Evolutionary conservation across 2,113 vertebrate species (phyloP), one percentile per base, ranked within the genome.

Genomic region (Poeciliopsis occidentalis): DNA sequence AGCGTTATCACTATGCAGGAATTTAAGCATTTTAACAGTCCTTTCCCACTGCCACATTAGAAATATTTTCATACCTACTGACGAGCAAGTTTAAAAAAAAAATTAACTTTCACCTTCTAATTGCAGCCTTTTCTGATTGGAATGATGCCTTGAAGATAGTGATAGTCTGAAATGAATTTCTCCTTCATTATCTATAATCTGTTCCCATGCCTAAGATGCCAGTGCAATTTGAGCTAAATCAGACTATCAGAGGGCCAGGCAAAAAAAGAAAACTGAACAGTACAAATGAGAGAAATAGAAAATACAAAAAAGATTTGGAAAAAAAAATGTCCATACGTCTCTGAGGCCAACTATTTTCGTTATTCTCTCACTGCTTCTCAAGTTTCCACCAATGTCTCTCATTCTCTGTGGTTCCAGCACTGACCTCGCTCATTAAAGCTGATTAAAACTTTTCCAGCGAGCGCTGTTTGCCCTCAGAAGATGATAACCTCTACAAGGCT

Each of bases 371-470:
- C 82, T 80, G 60, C 27, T 41, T 78, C 67, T 69, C 51, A 44
- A 27, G 78, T 67, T 64, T 71, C 51, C n/a, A 32, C 69, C 62
- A 68, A 60, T 44, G 54, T 83, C 67, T 75, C 79, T 76, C 63
- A 4, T 71, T 83, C 80, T 87, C 77, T 79, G 74, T 81, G 85
- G 80, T 92, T 91, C 90, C 85, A 86, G 75, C 78, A 75, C 88
- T 93, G 94, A 94, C 94, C 94, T 90, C 82, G 90, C 94, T 95
- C 92, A 95, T 95, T 94, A 94, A 93, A 93, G 88, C 89, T 93
- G 90, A 94, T 93, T 93, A 93, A 93, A 94, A 94, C 90, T 92
- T 94, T 88, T 90, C 73, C 77, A 86, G 84, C 82, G 67, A 89
- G 82, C 75, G 74, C 87, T 90, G 92, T 94, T 92, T 94, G 93